Evolutionary conservation across 2,113 vertebrate genomes (phyloP).

Genomic region (Porphyrio hochstetteri): DNA sequence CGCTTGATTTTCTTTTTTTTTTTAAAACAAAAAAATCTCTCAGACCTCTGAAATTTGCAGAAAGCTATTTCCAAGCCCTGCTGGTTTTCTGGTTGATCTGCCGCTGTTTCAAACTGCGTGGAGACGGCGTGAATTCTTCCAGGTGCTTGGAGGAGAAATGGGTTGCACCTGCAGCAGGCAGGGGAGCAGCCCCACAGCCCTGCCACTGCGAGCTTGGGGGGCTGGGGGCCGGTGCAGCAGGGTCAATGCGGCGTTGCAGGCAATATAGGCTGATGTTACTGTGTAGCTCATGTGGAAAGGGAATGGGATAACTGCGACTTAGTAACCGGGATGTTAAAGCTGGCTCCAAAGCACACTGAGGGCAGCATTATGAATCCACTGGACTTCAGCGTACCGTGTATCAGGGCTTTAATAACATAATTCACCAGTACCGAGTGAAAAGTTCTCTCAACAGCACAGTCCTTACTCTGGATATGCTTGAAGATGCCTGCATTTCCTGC

Average conservation of each 20-base stretch:
- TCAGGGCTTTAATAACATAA: neutral
- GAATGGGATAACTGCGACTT: neutral
- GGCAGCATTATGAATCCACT: neutral
- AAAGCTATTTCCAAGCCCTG: neutral
- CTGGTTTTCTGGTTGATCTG: neutral
- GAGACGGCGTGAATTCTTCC: neutral
- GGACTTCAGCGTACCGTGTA: neutral
- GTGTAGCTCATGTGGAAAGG: neutral
- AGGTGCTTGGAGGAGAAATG: neutral
- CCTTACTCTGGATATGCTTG: neutral
- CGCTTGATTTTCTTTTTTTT: neutral
- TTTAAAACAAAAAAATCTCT: neutral
- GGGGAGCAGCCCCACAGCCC: neutral
- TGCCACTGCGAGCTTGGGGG: rapidly evolving
- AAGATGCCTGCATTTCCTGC: neutral
- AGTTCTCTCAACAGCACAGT: neutral
- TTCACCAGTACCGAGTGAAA: neutral
- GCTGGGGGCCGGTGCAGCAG: neutral
- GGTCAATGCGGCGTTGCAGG: neutral
- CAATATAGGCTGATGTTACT: rapidly evolving
- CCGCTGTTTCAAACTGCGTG: neutral
- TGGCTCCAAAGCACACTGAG: neutral
- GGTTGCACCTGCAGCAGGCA: neutral
- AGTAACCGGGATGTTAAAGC: neutral
- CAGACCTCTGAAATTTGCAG: neutral